These are phyloP conservation scores for Scaptomyza reducta DNA, from an alignment of 2,888 invertebrate species.

Conservation along the genomic window DNA sequence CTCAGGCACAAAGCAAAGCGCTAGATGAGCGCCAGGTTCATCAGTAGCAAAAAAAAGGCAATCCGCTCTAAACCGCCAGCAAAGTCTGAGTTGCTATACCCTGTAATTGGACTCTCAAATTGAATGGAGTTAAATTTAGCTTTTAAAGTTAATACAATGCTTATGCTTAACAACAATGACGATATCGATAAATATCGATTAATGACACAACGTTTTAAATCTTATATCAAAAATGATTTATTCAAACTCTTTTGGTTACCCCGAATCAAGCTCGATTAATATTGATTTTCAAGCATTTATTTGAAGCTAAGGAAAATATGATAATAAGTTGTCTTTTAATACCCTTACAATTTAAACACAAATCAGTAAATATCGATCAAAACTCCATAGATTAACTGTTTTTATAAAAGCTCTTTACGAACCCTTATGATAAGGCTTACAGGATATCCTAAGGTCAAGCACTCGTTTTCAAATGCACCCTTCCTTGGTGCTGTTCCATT, in stretches of 20 bases:
- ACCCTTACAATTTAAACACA: too few species aligned
- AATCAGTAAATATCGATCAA: too few species aligned
- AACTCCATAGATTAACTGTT: too few species aligned
- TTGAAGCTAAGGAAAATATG: too few species aligned
- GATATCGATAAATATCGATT: background rate
- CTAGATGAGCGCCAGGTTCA: slow-evolving; percentile 13
- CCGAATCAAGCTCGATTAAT: background rate
- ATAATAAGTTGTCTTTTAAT: too few species aligned
- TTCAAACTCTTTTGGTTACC: background rate
- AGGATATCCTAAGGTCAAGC: background rate
- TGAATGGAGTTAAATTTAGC: too few species aligned
- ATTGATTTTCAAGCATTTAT: background rate
- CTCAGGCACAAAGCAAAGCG: slow-evolving; percentile 37
- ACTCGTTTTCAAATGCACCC: background rate
- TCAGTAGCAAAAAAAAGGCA: slow-evolving; percentile 12
- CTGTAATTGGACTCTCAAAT: too few species aligned
- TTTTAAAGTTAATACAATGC: too few species aligned
- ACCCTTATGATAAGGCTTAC: background rate
- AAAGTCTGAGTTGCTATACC: slow-evolving; percentile 32
- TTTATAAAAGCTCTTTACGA: too few species aligned
- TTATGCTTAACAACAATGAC: background rate
- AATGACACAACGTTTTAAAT: background rate
- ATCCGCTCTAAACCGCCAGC: slow-evolving; percentile 27
- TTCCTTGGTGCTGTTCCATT: background rate
- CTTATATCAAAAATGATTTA: too few species aligned